Percentiles rank a stretch among this genome's conserved stretches.
Conservation (phyloP, 2,113 vertebrate genomes). For the Peromyscus californicus region DNA sequence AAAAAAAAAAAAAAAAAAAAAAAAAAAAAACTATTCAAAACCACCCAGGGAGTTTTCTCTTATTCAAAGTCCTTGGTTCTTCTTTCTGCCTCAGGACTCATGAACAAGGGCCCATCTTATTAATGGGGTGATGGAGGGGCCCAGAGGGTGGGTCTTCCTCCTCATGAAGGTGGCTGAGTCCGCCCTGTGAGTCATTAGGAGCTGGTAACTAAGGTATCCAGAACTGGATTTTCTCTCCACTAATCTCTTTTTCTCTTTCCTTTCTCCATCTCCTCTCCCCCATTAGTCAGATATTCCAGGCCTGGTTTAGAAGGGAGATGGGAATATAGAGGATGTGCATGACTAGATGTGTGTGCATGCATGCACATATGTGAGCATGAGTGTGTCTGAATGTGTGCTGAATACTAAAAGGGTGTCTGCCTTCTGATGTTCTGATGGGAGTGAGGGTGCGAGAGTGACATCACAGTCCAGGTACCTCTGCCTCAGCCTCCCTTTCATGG, state of each 20-base stretch:
- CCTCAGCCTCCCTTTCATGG: background rate
- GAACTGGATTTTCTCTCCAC: slow-evolving; percentile 74
- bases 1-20: slow-evolving; percentile 54
- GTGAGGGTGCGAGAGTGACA: background rate
- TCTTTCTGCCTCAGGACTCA: slow-evolving; percentile 45
- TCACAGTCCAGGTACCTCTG: slow-evolving; percentile 29
- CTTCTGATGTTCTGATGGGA: background rate
- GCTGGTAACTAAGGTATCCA: slow-evolving; percentile 67
- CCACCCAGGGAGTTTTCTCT: slow-evolving; percentile 78
- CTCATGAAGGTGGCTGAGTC: slow-evolving; percentile 46
- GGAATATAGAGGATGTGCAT: background rate
- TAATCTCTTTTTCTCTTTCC: slow-evolving; percentile 53
- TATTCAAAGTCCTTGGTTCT: slow-evolving; percentile 64
- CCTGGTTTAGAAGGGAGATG: slow-evolving; percentile 16
- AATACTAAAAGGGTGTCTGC: slow-evolving; percentile 17
- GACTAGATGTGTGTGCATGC: background rate
- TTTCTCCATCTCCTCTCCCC: background rate
- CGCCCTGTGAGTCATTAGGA: slow-evolving; percentile 18
- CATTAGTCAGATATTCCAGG: slow-evolving; percentile 16
- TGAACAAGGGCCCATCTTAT: slow-evolving; percentile 62
- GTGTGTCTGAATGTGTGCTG: background rate
- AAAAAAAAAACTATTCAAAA: slow-evolving; percentile 63
- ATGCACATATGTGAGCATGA: background rate
- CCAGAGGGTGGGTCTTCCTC: slow-evolving; percentile 59
- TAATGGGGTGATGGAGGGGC: slow-evolving; percentile 68